Percentiles rank a stretch among this genome's conserved stretches.
These are phyloP conservation scores for Mimachlamys varia DNA, from an alignment of 2,888 invertebrate genomes.

Conservation along the genomic window DNA sequence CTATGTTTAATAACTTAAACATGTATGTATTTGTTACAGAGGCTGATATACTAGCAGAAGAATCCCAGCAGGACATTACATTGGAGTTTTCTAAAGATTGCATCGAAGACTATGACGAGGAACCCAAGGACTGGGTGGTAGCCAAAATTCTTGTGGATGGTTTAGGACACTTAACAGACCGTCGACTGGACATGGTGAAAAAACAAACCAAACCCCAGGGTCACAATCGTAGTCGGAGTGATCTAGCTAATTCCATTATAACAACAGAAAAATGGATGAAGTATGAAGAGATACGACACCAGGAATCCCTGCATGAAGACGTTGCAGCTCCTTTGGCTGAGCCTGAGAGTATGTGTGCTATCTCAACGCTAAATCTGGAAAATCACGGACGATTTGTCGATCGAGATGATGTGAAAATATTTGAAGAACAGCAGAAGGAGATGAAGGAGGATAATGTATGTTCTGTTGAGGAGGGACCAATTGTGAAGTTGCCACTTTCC, in stretches of 20 bases:
- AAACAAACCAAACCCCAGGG: conserved; percentile 13
- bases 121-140: background rate
- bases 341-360: conserved; percentile 69
- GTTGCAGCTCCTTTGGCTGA: conserved; percentile 67
- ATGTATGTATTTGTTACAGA: conserved; percentile 40
- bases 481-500: conserved; percentile 59
- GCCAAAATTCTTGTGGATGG: background rate
- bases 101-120: background rate
- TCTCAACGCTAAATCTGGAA: conserved; percentile 73
- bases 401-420: conserved; percentile 57
- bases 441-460: conserved; percentile 50
- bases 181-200: conserved; percentile 13
- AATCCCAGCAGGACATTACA: conserved; percentile 43
- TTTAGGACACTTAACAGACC: background rate
- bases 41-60: conserved; percentile 52
- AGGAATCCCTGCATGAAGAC: conserved; percentile 51
- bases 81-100: background rate
- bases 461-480: conserved; percentile 64
- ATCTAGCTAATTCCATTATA: conserved; percentile 67
- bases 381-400: conserved; percentile 62
- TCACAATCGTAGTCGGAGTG: conserved; percentile 69
- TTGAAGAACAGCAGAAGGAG: conserved; percentile 44
- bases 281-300: conserved; percentile 65
- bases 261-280: conserved; percentile 69
- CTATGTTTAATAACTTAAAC: background rate